Evolutionary conservation across 2,888 invertebrate genomes (phyloP).

Genomic region (Epinotia nisella): DNA sequence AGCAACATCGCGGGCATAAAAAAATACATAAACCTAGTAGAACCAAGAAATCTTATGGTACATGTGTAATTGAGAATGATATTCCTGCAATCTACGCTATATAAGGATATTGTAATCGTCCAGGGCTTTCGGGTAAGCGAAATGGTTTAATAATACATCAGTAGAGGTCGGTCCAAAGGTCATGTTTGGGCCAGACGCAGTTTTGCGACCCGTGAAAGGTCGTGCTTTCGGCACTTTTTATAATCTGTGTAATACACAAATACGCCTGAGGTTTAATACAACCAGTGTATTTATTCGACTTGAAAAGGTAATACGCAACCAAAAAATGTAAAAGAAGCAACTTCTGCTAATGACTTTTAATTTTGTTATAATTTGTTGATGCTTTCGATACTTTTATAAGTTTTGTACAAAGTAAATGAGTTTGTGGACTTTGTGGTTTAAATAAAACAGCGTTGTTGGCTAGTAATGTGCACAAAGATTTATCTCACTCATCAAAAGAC

Average conservation of each 20-base stretch:
- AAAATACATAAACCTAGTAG: too few relatives aligned
- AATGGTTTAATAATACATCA: slow-evolving; percentile 70
- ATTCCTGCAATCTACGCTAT: neutral
- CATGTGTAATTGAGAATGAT: too few relatives aligned
- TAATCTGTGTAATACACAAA: slow-evolving; percentile 22
- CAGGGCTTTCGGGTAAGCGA: slow-evolving; percentile 50
- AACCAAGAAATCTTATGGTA: too few relatives aligned
- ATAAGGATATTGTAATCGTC: neutral
- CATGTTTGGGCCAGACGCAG: slow-evolving; percentile 65
- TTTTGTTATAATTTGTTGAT: neutral
- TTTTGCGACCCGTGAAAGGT: slow-evolving; percentile 70
- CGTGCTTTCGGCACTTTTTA: slow-evolving; percentile 63
- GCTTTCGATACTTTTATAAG: neutral
- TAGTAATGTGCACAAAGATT: neutral
- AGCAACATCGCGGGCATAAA: too few relatives aligned
- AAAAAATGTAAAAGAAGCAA: neutral
- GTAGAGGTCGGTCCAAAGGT: slow-evolving; percentile 68
- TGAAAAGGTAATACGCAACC: neutral
- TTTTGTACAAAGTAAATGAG: neutral
- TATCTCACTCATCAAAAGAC: slow-evolving; percentile 3
- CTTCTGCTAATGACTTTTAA: slow-evolving; percentile 6
- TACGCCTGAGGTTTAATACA: neutral
- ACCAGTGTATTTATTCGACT: slow-evolving; percentile 2
- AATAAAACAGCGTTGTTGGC: neutral
- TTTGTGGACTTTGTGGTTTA: neutral